Conservation (phyloP, 2,888 invertebrate genomes). For the Polydrusus pterygomalis region DNA sequence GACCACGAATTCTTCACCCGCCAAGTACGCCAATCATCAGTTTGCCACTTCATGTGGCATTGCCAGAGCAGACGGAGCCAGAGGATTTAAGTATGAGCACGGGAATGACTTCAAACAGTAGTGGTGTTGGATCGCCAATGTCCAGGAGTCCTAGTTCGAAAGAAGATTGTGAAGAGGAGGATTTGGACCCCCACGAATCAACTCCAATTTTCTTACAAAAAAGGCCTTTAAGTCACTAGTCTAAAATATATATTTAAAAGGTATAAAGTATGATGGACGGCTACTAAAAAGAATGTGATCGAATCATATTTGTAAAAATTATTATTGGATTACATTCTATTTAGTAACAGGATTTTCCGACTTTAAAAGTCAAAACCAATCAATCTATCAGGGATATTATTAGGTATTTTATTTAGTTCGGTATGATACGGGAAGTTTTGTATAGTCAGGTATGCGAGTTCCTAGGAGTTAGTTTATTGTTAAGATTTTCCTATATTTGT, state of each 20-base stretch:
- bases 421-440: constrained; percentile 52
- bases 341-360: constrained; percentile 19
- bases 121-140: constrained; percentile 72
- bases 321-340: background rate
- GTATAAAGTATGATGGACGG: background rate
- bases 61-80: constrained; percentile 93
- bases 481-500: constrained; percentile 27
- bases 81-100: constrained; percentile 89
- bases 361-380: constrained; percentile 59
- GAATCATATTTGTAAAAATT: background rate
- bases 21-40: constrained; percentile 59
- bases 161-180: constrained; percentile 72
- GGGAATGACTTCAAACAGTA: constrained; percentile 73
- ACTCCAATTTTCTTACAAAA: constrained; percentile 74
- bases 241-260: constrained; percentile 47
- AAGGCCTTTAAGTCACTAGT: constrained; percentile 65
- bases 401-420: constrained; percentile 30
- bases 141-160: constrained; percentile 71
- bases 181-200: constrained; percentile 75
- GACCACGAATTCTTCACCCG: constrained; percentile 74
- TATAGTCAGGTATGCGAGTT: constrained; percentile 72
- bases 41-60: constrained; percentile 61
- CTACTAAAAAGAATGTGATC: background rate
- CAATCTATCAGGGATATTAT: constrained; percentile 40
- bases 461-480: constrained; percentile 65